A percentile compares a stretch with the other conserved stretches of the same genome.
phyloP scores from a whole-genome alignment of 2,888 invertebrate species.

The Eupithecia tripunctaria region DNA sequence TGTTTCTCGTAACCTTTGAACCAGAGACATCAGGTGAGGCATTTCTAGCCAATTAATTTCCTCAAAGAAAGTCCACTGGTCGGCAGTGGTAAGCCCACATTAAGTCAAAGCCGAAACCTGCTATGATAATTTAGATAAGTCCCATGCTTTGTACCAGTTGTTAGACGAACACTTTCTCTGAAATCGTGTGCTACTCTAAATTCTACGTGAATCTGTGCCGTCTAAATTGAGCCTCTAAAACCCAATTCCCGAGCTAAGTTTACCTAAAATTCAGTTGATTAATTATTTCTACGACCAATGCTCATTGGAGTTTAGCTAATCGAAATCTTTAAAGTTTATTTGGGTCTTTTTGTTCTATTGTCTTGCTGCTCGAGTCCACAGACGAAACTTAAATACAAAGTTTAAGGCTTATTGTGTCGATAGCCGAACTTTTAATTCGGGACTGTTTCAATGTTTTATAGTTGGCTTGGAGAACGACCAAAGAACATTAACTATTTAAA shows the following conservation, averaged over 20 bases:
- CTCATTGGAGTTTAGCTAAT: conserved; percentile 5
- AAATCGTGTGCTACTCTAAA: conserved; percentile 47
- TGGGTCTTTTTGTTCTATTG: not conserved
- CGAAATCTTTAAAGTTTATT: not conserved
- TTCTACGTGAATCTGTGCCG: conserved; percentile 36
- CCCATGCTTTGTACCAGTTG: conserved; percentile 48
- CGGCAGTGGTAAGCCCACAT: conserved; percentile 50
- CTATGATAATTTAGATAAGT: conserved; percentile 58
- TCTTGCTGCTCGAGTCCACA: not conserved
- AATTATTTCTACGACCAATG: not conserved
- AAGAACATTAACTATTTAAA: not conserved
- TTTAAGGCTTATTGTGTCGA: not conserved
- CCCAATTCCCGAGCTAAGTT: conserved; percentile 1
- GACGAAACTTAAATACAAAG: not conserved
- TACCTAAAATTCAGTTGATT: not conserved
- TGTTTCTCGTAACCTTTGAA: conserved; percentile 12
- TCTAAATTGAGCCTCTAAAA: conserved; percentile 9
- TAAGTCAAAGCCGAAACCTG: conserved; percentile 52
- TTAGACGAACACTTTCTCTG: conserved; percentile 59
- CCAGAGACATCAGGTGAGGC: conserved; percentile 3
- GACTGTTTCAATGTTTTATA: not conserved
- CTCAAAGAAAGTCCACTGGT: conserved; percentile 7
- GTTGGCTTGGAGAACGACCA: not conserved
- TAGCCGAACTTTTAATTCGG: not conserved
- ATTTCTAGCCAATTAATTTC: conserved; percentile 12